Evolutionary conservation across 2,888 invertebrate species (phyloP).

Genomic region (Nineta flava): DNA sequence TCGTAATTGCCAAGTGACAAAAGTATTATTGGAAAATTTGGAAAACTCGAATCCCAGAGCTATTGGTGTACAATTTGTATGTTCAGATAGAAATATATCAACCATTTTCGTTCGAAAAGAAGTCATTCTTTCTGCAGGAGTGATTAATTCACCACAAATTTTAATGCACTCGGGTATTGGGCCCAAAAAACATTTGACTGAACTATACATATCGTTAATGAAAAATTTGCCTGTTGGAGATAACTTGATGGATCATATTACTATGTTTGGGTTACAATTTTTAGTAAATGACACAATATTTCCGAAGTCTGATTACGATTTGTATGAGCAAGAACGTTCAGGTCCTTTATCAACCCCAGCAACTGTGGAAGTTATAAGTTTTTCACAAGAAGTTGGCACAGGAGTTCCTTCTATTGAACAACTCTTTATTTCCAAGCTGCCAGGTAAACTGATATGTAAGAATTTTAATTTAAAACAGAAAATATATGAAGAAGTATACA

Average conservation of each 20-base stretch:
- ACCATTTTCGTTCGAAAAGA: slow-evolving; percentile 47
- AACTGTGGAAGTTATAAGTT: slow-evolving; percentile 49
- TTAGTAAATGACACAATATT: slow-evolving; percentile 24
- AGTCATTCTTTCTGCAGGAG: slow-evolving; percentile 59
- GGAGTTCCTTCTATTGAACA: slow-evolving; percentile 50
- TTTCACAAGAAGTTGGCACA: slow-evolving; percentile 24
- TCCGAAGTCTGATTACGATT: neutral
- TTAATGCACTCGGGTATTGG: slow-evolving; percentile 68
- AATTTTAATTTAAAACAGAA: neutral
- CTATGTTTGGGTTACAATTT: slow-evolving; percentile 45
- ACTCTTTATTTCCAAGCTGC: slow-evolving; percentile 29
- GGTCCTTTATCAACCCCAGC: slow-evolving; percentile 47
- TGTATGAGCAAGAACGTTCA: slow-evolving; percentile 18
- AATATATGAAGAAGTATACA: slow-evolving; percentile 22
- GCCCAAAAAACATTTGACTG: slow-evolving; percentile 39
- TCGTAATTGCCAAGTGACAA: slow-evolving; percentile 42
- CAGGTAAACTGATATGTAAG: neutral
- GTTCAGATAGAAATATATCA: slow-evolving; percentile 32
- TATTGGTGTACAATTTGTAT: slow-evolving; percentile 42
- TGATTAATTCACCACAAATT: slow-evolving; percentile 62
- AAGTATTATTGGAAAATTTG: slow-evolving; percentile 37
- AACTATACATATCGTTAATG: slow-evolving; percentile 35
- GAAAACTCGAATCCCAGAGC: slow-evolving; percentile 36
- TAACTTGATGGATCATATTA: slow-evolving; percentile 54
- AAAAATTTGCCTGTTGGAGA: slow-evolving; percentile 46